A percentile compares a stretch with the other conserved stretches of the same genome.
Evolutionary conservation across 2,888 invertebrate species (phyloP).

Genomic region (Actias luna): DNA sequence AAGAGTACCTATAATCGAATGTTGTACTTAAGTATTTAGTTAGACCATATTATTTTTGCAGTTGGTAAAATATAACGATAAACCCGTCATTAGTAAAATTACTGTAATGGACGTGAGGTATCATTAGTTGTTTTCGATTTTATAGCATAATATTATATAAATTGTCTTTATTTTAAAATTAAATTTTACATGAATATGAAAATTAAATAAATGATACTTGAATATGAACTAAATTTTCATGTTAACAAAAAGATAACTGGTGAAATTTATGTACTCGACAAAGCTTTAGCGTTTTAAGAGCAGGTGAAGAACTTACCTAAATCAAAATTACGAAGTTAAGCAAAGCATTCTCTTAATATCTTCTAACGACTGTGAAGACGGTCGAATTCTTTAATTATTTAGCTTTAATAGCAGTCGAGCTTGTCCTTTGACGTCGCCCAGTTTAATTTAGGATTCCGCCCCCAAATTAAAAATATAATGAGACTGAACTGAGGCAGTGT

Average conservation of each 20-base stretch:
- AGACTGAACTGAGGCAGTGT: constrained; percentile 73
- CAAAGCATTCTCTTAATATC: constrained; percentile 68
- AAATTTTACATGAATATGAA: background rate
- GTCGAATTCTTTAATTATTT: constrained; percentile 81
- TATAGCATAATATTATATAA: background rate
- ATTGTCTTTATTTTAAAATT: background rate
- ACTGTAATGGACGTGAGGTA: too few relatives aligned
- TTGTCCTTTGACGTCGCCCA: constrained; percentile 78
- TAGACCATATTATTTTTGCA: too few relatives aligned
- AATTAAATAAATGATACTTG: background rate
- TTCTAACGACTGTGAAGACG: constrained; percentile 74
- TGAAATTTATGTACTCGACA: background rate
- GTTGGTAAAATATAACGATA: too few relatives aligned
- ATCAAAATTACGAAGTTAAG: constrained; percentile 68
- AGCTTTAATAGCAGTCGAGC: constrained; percentile 75
- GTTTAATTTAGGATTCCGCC: constrained; percentile 79
- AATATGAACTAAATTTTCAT: background rate
- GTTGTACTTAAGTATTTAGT: too few relatives aligned
- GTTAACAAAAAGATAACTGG: background rate
- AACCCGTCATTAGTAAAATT: too few relatives aligned
- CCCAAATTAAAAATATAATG: constrained; percentile 83
- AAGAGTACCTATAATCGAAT: too few relatives aligned
- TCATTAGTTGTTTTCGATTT: too few relatives aligned
- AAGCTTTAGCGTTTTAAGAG: background rate
- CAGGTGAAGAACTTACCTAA: constrained; percentile 42